Percentiles rank a stretch among this genome's conserved stretches.
These are phyloP conservation scores for Elymnias hypermnestra DNA, from an alignment of 1,140 invertebrate genomes.

Conservation along the genomic window DNA sequence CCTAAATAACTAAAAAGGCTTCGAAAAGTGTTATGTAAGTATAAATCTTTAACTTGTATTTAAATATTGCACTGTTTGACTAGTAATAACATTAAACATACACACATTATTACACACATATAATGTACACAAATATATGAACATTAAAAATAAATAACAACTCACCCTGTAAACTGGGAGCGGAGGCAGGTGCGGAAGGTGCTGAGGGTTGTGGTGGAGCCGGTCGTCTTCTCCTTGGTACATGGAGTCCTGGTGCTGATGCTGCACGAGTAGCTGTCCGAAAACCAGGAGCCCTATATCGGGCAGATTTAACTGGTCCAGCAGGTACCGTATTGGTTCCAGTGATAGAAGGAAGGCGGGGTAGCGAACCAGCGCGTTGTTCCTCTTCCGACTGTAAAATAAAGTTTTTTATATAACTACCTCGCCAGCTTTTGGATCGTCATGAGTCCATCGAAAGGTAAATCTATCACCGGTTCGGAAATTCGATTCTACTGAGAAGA, in stretches of 20 bases:
- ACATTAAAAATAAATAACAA: neutral
- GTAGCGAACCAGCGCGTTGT: conserved; percentile 85
- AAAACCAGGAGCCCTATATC: conserved; percentile 90
- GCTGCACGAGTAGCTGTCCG: conserved; percentile 81
- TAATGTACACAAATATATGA: too few species aligned
- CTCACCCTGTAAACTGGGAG: conserved; percentile 53
- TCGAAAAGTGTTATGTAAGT: too few species aligned
- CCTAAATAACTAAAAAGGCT: too few species aligned
- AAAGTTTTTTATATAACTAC: too few species aligned
- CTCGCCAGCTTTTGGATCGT: too few species aligned
- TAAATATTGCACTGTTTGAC: too few species aligned
- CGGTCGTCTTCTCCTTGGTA: conserved; percentile 73
- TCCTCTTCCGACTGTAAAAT: conserved; percentile 78
- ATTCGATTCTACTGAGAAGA: too few species aligned
- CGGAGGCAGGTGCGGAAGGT: conserved; percentile 41
- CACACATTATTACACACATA: too few species aligned
- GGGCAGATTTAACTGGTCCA: conserved; percentile 86
- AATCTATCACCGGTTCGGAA: too few species aligned
- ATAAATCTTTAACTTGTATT: too few species aligned
- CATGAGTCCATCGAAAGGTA: too few species aligned
- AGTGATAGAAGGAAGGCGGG: conserved; percentile 81
- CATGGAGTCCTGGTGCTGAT: conserved; percentile 83
- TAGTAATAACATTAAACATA: too few species aligned
- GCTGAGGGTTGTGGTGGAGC: conserved; percentile 74
- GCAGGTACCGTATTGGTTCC: conserved; percentile 68